Conservation (phyloP, 2,797 vertebrate genomes). For the Babyrousa celebensis region DNA sequence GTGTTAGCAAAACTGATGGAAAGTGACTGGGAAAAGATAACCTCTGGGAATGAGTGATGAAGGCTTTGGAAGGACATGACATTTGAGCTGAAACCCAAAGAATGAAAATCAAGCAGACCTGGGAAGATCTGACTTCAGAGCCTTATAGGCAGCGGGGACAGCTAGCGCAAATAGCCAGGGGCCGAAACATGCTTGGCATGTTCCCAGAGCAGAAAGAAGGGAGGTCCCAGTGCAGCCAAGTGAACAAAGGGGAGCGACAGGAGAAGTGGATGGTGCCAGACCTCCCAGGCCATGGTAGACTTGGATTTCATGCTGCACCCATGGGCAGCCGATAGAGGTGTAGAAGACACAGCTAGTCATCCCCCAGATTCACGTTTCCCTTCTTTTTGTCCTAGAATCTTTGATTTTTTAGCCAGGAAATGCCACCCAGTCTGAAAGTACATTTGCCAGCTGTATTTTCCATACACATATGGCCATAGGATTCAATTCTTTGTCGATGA, state of each 20-base stretch:
- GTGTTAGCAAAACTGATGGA: not conserved
- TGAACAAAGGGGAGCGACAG: not conserved
- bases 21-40: not conserved
- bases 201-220: not conserved
- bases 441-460: not conserved
- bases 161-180: not conserved
- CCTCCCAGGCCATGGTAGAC: not conserved
- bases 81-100: not conserved
- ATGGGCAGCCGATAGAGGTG: not conserved
- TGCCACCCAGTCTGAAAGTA: not conserved
- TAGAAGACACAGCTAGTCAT: not conserved
- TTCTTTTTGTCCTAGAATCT: not conserved
- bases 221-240: not conserved
- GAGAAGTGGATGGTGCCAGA: not conserved
- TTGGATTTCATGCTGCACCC: not conserved
- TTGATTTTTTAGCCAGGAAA: slow-evolving; percentile 8
- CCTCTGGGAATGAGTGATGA: not conserved
- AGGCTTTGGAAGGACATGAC: not conserved
- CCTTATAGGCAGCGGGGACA: not conserved
- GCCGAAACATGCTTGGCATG: not conserved
- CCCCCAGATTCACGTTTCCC: too few relatives aligned
- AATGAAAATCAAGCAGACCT: not conserved
- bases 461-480: not conserved
- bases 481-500: not conserved
- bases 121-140: not conserved